phyloP scores from a whole-genome alignment of 1,140 invertebrate species.

The Cecropterus lyciades region DNA sequence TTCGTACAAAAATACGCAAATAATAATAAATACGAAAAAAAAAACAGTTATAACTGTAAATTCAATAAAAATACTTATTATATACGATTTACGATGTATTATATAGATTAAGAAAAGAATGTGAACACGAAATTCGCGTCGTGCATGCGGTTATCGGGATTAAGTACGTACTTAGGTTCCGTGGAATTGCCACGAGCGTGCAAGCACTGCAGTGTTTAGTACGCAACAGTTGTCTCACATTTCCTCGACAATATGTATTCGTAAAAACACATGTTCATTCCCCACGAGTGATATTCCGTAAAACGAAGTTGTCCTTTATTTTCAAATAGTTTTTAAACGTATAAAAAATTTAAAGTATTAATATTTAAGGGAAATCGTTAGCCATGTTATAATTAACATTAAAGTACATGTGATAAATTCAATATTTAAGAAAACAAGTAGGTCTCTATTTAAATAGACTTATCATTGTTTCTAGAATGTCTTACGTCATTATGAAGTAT shows the following conservation, averaged over 20 bases:
- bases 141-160: conserved; percentile 10
- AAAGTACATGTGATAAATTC: no score
- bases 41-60: background rate
- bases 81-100: background rate
- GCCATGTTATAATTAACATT: no score
- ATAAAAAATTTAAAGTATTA: no score
- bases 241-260: conserved; percentile 18
- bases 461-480: no score
- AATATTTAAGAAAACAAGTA: no score
- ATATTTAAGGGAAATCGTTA: no score
- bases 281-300: background rate
- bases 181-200: conserved; percentile 19
- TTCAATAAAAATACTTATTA: background rate
- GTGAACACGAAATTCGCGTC: conserved; percentile 3
- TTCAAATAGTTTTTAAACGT: no score
- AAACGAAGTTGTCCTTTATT: no score
- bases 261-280: conserved; percentile 25
- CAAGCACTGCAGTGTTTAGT: conserved; percentile 24
- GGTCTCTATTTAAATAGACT: no score
- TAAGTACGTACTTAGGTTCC: conserved; percentile 27
- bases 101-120: conserved; percentile 5
- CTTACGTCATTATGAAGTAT: no score
- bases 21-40: no score
- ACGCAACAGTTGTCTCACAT: conserved; percentile 29
- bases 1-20: no score